Conservation (phyloP, 2,888 invertebrate genomes). For the Cephonodes hylas region DNA sequence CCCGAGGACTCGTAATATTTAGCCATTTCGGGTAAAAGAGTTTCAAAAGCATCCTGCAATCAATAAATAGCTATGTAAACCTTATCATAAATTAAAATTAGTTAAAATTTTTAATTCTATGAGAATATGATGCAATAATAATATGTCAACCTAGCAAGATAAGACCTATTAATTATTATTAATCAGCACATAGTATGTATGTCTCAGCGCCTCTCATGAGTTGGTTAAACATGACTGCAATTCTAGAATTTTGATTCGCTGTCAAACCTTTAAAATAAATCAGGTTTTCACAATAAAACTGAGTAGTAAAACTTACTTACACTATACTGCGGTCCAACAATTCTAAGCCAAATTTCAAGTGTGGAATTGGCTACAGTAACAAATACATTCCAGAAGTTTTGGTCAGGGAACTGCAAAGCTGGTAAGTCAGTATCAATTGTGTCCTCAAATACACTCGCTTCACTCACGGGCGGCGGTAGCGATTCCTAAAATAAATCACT, state of each 20-base stretch:
- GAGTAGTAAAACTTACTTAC: conserved; percentile 56
- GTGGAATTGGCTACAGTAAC: conserved; percentile 83
- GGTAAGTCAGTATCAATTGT: conserved; percentile 67
- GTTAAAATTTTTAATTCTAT: too few relatives aligned
- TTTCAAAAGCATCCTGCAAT: conserved; percentile 74
- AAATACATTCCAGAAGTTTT: conserved; percentile 81
- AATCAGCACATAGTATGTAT: too few relatives aligned
- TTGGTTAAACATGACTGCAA: too few relatives aligned
- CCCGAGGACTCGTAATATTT: conserved; percentile 64
- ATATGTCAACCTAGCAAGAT: too few relatives aligned
- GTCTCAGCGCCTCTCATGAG: too few relatives aligned
- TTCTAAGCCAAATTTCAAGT: conserved; percentile 84
- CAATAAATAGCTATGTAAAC: conserved; percentile 17
- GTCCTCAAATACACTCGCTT: conserved; percentile 43
- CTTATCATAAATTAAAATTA: too few relatives aligned
- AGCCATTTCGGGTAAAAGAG: conserved; percentile 75
- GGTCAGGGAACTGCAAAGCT: conserved; percentile 68
- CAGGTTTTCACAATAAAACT: not conserved
- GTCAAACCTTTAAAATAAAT: too few relatives aligned
- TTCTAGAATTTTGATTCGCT: too few relatives aligned
- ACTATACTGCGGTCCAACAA: conserved; percentile 84
- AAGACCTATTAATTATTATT: too few relatives aligned
- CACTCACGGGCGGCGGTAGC: conserved; percentile 21
- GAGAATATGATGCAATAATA: too few relatives aligned
- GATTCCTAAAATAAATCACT: conserved; percentile 16